A percentile compares a stretch with the other conserved stretches of the same genome.
Evolutionary conservation across 30 jellyfish, hydroid and myxozoan species (phyloP).

Genomic region (Cassiopea andromeda): DNA sequence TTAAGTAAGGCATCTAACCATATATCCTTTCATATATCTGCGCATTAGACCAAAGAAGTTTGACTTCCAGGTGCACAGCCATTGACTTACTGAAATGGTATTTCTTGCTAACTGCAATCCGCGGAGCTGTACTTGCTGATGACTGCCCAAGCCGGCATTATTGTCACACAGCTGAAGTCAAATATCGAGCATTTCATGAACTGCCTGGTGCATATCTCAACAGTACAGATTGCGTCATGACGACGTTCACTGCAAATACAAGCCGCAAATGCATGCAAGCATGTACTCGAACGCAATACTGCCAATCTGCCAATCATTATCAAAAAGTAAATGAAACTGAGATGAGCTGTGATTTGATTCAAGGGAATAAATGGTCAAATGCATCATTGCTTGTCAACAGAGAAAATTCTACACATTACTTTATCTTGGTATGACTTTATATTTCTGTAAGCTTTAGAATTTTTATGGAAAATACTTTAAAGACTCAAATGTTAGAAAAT

Average conservation of each 20-base stretch:
- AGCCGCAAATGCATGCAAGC: conserved; percentile 11
- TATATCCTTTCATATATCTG: too few relatives aligned
- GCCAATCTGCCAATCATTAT: conserved; percentile 41
- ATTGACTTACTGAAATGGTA: too few relatives aligned
- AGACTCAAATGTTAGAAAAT: too few relatives aligned
- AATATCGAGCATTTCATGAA: conserved; percentile 38
- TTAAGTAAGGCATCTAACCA: too few relatives aligned
- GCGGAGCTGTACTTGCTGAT: not conserved
- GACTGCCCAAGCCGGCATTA: conserved; percentile 31
- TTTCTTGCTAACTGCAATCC: too few relatives aligned
- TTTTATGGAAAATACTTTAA: too few relatives aligned
- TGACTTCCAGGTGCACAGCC: too few relatives aligned
- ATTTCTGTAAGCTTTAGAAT: not conserved
- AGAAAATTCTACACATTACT: conserved; percentile 22
- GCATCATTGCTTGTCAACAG: conserved; percentile 13
- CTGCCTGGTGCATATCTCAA: conserved; percentile 7
- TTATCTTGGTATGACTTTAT: conserved; percentile 1
- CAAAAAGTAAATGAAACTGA: not conserved
- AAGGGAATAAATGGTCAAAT: conserved; percentile 57
- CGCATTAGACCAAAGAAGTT: too few relatives aligned
- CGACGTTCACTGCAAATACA: not conserved
- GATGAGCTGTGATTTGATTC: conserved; percentile 42
- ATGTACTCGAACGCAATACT: conserved; percentile 13
- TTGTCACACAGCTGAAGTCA: conserved; percentile 33
- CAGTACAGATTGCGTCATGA: conserved; percentile 12